Base-by-base conservation (phyloP, 2,113 vertebrate genomes). In the Brachyhypopomus occidentalis region DNA sequence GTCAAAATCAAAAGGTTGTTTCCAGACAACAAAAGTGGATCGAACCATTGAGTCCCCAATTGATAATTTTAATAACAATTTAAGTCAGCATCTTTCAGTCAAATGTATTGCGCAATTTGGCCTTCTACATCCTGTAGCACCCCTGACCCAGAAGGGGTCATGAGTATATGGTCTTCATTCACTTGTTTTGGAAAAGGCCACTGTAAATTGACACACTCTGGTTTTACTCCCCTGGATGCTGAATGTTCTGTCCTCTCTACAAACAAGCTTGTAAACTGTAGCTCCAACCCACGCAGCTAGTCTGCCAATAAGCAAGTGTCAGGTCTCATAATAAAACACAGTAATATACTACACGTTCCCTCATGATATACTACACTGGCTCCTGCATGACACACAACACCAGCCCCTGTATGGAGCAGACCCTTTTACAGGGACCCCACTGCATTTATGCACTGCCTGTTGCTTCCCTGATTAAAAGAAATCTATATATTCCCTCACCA, bases 321-420 rank as follows among this genome's bases (percentile, higher is more conserved):
- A 30, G 34, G 25, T 78, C 78, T 79, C 84, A 60, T 84, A 77
- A 84, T 86, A 86, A 87, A 83, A 73, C 66, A 72, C 60, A 19
- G 6, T 45, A 66, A 81, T 62, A 80, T 30, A 52, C 48, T 83
- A 78, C 77, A 30, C 62, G 16, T 25, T 63, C 22, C 9, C 5
- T 45, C 5, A 2, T 52, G 45, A 52, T 14, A 52, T 52, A 52
- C 45, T 52, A 52, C 45, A 52, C 77, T 58, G 34, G 80, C 72
- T 72, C 60, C 75, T 25, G 30, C 62, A 14, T 52, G 45, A 52
- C 45, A 52, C 12, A 52, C 45, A 52, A 52, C 45, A 20, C 34
- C 79, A 81, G 56, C 45, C 19, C 25, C 63, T 36, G 36, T 30
- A 23, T 56, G 52, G 72, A 60, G 55, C 74, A 56, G 72, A 79